phyloP scores from a whole-genome alignment of 2,888 invertebrate genomes.

The Linnaemya vulpina region DNA sequence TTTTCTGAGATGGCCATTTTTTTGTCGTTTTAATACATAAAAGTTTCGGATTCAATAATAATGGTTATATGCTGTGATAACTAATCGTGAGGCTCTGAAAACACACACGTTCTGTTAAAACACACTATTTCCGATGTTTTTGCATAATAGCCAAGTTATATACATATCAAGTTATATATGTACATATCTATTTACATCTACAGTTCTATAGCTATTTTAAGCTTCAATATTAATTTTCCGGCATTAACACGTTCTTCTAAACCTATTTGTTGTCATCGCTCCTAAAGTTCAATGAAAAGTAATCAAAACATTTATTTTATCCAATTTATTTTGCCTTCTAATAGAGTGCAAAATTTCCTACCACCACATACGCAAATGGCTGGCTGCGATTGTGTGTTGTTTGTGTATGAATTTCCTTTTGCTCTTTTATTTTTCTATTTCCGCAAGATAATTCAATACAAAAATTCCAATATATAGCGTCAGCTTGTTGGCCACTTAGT shows the following conservation, averaged over 20 bases:
- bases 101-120: too few relatives aligned
- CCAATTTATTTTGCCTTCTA: slow-evolving; percentile 46
- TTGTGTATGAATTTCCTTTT: slow-evolving; percentile 23
- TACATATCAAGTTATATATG: background rate
- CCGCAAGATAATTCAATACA: slow-evolving; percentile 76
- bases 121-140: too few relatives aligned
- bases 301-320: slow-evolving; percentile 38
- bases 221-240: background rate
- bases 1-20: too few relatives aligned
- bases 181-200: background rate
- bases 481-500: slow-evolving; percentile 83
- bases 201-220: background rate
- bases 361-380: slow-evolving; percentile 56
- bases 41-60: too few relatives aligned
- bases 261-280: background rate
- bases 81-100: too few relatives aligned
- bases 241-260: background rate
- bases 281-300: slow-evolving; percentile 37
- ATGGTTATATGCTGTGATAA: too few relatives aligned
- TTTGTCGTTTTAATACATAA: too few relatives aligned
- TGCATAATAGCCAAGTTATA: too few relatives aligned
- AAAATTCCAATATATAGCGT: slow-evolving; percentile 77
- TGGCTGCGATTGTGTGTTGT: slow-evolving; percentile 28
- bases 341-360: slow-evolving; percentile 64
- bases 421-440: slow-evolving; percentile 36